phyloP scores from a whole-genome alignment of 2,797 vertebrate species.

The Xenops minutus region DNA sequence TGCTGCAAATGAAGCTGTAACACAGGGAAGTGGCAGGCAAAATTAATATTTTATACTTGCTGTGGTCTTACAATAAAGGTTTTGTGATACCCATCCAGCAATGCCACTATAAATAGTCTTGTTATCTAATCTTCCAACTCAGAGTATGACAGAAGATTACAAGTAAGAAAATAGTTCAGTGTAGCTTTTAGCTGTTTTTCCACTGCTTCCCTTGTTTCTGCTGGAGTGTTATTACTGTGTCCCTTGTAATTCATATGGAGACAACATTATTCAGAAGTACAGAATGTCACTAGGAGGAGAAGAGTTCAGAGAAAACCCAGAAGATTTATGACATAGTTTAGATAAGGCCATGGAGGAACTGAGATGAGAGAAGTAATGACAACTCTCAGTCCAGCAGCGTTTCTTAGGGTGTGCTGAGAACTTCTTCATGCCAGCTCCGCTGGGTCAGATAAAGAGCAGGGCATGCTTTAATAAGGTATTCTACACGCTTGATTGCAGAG shows the following conservation, averaged over 20 bases:
- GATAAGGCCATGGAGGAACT: slow-evolving; percentile 31
- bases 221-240: not conserved
- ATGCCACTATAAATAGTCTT: slow-evolving; percentile 38
- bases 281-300: slow-evolving; percentile 36
- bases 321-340: slow-evolving; percentile 66
- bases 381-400: not conserved
- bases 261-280: slow-evolving; percentile 48
- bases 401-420: not conserved
- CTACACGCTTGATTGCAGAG: not conserved
- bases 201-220: slow-evolving; percentile 30
- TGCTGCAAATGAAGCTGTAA: not conserved
- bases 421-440: not conserved
- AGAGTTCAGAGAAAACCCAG: slow-evolving; percentile 31
- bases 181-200: slow-evolving; percentile 55
- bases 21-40: not conserved
- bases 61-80: not conserved
- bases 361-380: not conserved
- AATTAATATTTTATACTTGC: slow-evolving; percentile 48
- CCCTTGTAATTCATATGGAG: slow-evolving; percentile 41
- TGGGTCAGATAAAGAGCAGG: not conserved
- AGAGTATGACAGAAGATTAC: slow-evolving; percentile 39
- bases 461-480: not conserved
- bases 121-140: slow-evolving; percentile 58
- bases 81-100: slow-evolving; percentile 40
- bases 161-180: slow-evolving; percentile 45